Evolutionary conservation across 2,113 vertebrate species (phyloP), one percentile per base, ranked within the genome.

Genomic region (Corythoichthys intestinalis): DNA sequence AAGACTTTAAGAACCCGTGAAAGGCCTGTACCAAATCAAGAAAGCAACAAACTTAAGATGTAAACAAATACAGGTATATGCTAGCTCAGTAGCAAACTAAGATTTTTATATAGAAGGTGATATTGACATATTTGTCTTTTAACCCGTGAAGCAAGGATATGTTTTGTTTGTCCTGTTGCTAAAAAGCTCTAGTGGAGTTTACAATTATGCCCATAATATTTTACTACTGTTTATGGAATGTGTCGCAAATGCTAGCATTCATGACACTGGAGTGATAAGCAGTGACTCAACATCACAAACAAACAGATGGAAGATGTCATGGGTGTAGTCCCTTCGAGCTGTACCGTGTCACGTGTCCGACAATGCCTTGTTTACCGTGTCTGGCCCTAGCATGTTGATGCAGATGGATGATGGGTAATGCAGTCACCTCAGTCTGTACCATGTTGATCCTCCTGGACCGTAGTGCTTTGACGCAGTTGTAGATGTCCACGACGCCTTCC

Each of bases 401-500:
- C 58, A 65, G 81, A 90, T 90, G 87, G 85, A 84, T 84, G 86
- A 90, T 90, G 89, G 89, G 86, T 89, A 88, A 90, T 90, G 89
- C 86, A 85, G 66, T 15, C 93, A 98, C 97, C 95, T 99, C 97
- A 78, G 97, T 99, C 90, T 99, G 97, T 83, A 99, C 97, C 97
- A 99, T 99, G 88, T 99, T 99, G 93, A 99, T 98, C 76, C 97
- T 94, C 34, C 97, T 92, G 49, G 97, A 98, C 71, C 97, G 90
- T 65, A 99, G 91, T 17, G 96, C 97, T 90, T 98, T 98, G 81
- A 99, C 97, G 52, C 97, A 99, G 90, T 99, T 99, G 90, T 99
- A 99, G 90, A 99, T 99, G 79, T 99, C 97, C 56, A 99, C 96
- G 39, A 99, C 96, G 1, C 97, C 97, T 89, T 99, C 97, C 83